Base-by-base conservation (phyloP, 2,888 invertebrate genomes). In the Thera britannica region DNA sequence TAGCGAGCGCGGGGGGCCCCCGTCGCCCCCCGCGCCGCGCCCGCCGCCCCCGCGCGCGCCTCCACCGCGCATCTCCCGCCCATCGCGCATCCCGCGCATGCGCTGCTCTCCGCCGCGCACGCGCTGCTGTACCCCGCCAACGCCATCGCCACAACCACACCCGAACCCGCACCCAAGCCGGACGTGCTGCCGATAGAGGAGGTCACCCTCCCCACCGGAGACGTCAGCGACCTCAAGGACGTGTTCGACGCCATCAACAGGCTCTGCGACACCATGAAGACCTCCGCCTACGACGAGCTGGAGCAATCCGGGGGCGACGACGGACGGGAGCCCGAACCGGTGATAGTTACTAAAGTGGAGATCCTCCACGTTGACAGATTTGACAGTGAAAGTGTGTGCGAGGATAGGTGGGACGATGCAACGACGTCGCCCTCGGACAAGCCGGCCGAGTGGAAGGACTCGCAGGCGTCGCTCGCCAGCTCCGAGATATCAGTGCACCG, bases 221-320 rank as follows among this genome's bases (percentile, higher is more conserved):
- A 90, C 77, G 88, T 92, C 74, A 88, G 90, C 82, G 93, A 93
- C 58, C 75, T 94, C 3, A 79, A 85, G 3, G 94, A 94, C 76
- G 94, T 94, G 34, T 90, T 93, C 77, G 94, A 94, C 77, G 94
- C 94, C 0, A 93, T 94, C 76, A 93, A 94, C 76, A 83, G 86
- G 62, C 83, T 94, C 4, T 94, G 94, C 80, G 93, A 93, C 56
- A 90, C 89, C 0, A 94, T 94, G 93, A 89, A 89, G 73, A 88
- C 90, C 0, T 90, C 92, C 7, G 78, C 78, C n/a, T 87, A 86
- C 80, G 86, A 84, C 23, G 83, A 80, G 12, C 55, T 65, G 7
- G 75, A 75, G 57, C 65, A 71, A 8, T 71, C 62, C 7, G 70
- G 71, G 49, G 70, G 71, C 46, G 55, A 67, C 11, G 75, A 74